Percentiles rank a stretch among this genome's conserved stretches.
These are phyloP conservation scores for Drosophila pandora DNA, from an alignment of 1,140 invertebrate genomes.

Conservation along the genomic window DNA sequence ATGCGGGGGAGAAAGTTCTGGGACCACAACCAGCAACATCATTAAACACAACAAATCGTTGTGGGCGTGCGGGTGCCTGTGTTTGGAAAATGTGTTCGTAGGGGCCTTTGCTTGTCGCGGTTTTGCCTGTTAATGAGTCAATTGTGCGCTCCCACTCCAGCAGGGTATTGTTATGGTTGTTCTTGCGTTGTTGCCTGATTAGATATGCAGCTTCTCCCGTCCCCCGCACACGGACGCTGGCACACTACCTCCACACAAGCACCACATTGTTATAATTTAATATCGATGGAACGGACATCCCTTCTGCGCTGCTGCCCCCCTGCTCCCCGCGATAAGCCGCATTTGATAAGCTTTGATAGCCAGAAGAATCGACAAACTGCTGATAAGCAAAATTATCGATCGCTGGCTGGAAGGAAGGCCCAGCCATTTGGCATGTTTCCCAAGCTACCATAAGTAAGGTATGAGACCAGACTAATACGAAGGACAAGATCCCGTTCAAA, in stretches of 20 bases:
- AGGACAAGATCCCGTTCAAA: too few species aligned
- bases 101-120: slow-evolving; percentile 66
- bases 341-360: slow-evolving; percentile 73
- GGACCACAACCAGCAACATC: slow-evolving; percentile 55
- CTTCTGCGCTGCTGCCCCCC: neutral
- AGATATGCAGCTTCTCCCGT: slow-evolving; percentile 42
- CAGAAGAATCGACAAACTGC: slow-evolving; percentile 56
- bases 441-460: neutral
- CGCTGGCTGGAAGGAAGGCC: slow-evolving; percentile 23
- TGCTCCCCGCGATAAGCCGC: slow-evolving; percentile 5
- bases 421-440: slow-evolving; percentile 28
- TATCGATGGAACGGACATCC: slow-evolving; percentile 41
- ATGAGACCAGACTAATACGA: too few species aligned
- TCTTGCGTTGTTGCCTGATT: slow-evolving; percentile 63
- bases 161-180: slow-evolving; percentile 1
- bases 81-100: slow-evolving; percentile 10
- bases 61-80: slow-evolving; percentile 8
- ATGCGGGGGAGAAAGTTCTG: slow-evolving; percentile 9
- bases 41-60: slow-evolving; percentile 64
- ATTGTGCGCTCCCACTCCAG: slow-evolving; percentile 52
- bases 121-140: slow-evolving; percentile 80
- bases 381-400: slow-evolving; percentile 80
- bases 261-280: slow-evolving; percentile 74
- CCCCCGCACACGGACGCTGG: slow-evolving; percentile 6
- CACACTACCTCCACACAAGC: neutral